Evolutionary conservation across 2,888 invertebrate genomes (phyloP).

Genomic region (Drosophila putrida): DNA sequence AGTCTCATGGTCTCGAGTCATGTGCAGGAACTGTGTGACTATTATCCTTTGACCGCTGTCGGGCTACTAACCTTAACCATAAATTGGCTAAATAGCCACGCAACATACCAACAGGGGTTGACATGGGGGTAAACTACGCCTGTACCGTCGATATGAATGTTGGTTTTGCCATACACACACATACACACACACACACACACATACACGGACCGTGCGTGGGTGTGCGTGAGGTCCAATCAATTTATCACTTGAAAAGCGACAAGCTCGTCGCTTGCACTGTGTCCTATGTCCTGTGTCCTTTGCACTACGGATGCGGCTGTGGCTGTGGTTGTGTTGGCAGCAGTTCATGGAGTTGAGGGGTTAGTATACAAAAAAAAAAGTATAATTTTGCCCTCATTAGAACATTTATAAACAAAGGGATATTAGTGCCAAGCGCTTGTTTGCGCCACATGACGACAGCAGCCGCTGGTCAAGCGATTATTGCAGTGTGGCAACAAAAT

Average conservation of each 20-base stretch:
- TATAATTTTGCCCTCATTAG: slow-evolving; percentile 72
- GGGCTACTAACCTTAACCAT: slow-evolving; percentile 73
- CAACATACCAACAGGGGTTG: slow-evolving; percentile 68
- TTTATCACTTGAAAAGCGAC: slow-evolving; percentile 80
- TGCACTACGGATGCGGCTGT: slow-evolving; percentile 35
- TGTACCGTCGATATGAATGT: slow-evolving; percentile 58
- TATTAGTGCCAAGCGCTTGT: slow-evolving; percentile 69
- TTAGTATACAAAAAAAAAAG: neutral
- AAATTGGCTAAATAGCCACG: slow-evolving; percentile 81
- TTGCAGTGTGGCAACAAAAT: slow-evolving; percentile 18
- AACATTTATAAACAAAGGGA: slow-evolving; percentile 83
- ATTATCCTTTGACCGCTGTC: slow-evolving; percentile 82
- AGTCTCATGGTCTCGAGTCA: slow-evolving; percentile 17
- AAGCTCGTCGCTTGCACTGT: slow-evolving; percentile 52
- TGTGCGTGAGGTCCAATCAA: slow-evolving; percentile 69
- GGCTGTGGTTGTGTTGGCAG: slow-evolving; percentile 38
- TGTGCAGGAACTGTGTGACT: slow-evolving; percentile 56
- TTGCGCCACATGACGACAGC: slow-evolving; percentile 55
- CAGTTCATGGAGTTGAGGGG: slow-evolving; percentile 5
- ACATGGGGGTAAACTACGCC: slow-evolving; percentile 63
- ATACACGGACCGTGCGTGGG: slow-evolving; percentile 7
- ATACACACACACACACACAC: slow-evolving; percentile 13
- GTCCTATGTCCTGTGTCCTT: slow-evolving; percentile 27
- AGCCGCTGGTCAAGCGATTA: slow-evolving; percentile 52
- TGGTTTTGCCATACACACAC: slow-evolving; percentile 31